These are phyloP conservation scores for Eupeodes luniger DNA, from an alignment of 2,888 invertebrate species.

Conservation along the genomic window DNA sequence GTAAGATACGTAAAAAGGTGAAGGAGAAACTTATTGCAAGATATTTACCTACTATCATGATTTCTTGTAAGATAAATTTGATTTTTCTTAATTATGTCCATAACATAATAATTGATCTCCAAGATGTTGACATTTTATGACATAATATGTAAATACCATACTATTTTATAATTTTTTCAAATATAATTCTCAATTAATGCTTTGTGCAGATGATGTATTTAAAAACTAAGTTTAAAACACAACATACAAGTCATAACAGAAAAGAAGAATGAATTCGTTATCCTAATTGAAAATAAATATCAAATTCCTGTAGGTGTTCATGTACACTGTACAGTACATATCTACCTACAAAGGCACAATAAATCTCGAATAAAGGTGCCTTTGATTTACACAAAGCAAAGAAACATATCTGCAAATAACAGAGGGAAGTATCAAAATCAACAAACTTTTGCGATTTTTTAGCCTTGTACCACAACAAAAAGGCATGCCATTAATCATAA, in stretches of 20 bases:
- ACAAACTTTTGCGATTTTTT: conserved; percentile 8
- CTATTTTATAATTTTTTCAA: too few relatives aligned
- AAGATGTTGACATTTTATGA: too few relatives aligned
- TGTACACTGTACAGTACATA: too few relatives aligned
- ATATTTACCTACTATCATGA: too few relatives aligned
- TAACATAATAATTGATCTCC: too few relatives aligned
- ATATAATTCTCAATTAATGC: too few relatives aligned
- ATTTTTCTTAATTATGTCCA: too few relatives aligned
- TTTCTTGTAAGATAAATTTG: too few relatives aligned
- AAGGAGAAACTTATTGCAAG: too few relatives aligned
- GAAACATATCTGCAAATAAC: not conserved
- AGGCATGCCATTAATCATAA: conserved; percentile 62
- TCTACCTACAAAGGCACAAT: not conserved
- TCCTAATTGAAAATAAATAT: conserved; percentile 25
- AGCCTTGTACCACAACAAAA: conserved; percentile 31
- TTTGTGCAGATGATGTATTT: too few relatives aligned
- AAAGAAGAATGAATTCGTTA: not conserved
- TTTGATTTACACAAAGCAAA: not conserved
- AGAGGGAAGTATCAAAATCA: not conserved
- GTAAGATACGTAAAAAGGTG: too few relatives aligned
- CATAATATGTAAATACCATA: too few relatives aligned
- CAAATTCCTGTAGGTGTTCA: not conserved
- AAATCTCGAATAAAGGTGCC: not conserved
- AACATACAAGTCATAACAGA: not conserved
- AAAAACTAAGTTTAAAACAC: not conserved